Evolutionary conservation across 2,797 vertebrate species (phyloP).

Genomic region (Mus caroli): DNA sequence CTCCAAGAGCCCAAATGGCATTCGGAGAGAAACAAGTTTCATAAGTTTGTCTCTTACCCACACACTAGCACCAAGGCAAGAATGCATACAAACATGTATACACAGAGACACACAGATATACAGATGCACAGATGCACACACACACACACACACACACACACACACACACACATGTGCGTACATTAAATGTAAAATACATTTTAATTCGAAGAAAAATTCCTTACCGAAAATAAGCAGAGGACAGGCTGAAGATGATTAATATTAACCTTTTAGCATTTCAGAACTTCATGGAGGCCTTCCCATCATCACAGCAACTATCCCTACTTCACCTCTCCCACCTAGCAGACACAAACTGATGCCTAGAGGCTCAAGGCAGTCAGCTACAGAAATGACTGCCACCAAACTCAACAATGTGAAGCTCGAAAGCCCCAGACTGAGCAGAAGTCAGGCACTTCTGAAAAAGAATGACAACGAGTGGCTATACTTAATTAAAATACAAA

Average conservation of each 20-base stretch:
- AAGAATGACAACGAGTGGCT: not conserved
- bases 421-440: not conserved
- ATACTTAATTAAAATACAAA: slow-evolving; percentile 51
- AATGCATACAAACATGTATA: not conserved
- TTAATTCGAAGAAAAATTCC: not conserved
- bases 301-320: not conserved
- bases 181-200: not conserved
- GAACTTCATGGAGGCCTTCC: not conserved
- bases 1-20: not conserved
- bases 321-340: not conserved
- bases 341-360: not conserved
- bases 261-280: slow-evolving; percentile 1
- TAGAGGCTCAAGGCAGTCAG: not conserved
- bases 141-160: not conserved
- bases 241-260: not conserved
- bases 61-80: not conserved
- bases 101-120: not conserved
- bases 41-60: not conserved
- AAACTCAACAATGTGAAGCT: not conserved
- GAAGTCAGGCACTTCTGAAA: not conserved
- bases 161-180: not conserved
- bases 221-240: slow-evolving; percentile 54
- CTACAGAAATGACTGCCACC: not conserved
- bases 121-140: not conserved
- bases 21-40: not conserved